Percentiles rank a stretch among this genome's conserved stretches.
Evolutionary conservation across 2,888 invertebrate genomes (phyloP).

Genomic region (Hydrotaea diabolus): DNA sequence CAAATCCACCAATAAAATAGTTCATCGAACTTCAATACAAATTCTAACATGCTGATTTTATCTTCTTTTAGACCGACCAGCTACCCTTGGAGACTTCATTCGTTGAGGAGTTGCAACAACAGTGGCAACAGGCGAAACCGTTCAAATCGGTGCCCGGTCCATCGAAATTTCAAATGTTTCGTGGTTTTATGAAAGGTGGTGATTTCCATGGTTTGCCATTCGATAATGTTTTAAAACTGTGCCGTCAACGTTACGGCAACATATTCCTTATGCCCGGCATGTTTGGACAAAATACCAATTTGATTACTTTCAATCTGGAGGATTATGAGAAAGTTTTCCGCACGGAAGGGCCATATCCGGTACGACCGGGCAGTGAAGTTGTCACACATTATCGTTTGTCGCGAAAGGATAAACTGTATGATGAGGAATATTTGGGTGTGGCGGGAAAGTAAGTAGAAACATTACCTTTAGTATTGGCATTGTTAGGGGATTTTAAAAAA

Average conservation of each 20-base stretch:
- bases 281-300: conserved; percentile 74
- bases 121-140: conserved; percentile 72
- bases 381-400: conserved; percentile 78
- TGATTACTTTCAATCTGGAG: conserved; percentile 81
- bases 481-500: background rate
- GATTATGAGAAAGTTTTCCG: conserved; percentile 81
- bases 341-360: conserved; percentile 81
- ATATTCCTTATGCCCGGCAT: conserved; percentile 79
- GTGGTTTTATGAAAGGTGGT: conserved; percentile 72
- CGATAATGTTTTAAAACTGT: conserved; percentile 63
- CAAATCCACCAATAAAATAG: background rate
- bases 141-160: conserved; percentile 74
- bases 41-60: too few species aligned
- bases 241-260: conserved; percentile 77
- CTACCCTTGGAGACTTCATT: conserved; percentile 21
- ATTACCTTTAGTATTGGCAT: background rate
- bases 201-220: conserved; percentile 67
- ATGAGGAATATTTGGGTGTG: conserved; percentile 49
- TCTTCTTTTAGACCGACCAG: conserved; percentile 18
- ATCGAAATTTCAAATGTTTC: conserved; percentile 70
- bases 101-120: conserved; percentile 35
- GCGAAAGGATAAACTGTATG: conserved; percentile 58
- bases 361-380: conserved; percentile 78
- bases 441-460: conserved; percentile 48
- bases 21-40: background rate